phyloP scores from a whole-genome alignment of 2,888 invertebrate genomes.

The Choreutis nemorana region DNA sequence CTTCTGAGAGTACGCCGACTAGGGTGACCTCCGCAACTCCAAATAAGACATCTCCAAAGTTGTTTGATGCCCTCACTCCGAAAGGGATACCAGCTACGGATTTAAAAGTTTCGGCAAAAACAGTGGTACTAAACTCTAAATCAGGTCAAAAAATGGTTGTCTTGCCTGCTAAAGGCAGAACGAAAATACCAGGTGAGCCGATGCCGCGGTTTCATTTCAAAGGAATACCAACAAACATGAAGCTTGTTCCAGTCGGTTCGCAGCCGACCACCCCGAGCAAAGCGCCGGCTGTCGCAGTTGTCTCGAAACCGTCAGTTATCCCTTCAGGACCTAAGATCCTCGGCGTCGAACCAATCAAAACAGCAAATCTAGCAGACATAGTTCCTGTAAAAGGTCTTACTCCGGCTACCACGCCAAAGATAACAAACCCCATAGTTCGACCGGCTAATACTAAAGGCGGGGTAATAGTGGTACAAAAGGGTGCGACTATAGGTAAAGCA shows the following conservation, averaged over 20 bases:
- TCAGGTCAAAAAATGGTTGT: conserved; percentile 62
- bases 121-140: conserved; percentile 54
- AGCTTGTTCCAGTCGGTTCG: conserved; percentile 50
- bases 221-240: conserved; percentile 52
- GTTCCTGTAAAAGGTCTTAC: conserved; percentile 50
- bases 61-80: conserved; percentile 36
- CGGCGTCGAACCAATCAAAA: conserved; percentile 33
- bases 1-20: conserved; percentile 31
- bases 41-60: conserved; percentile 32
- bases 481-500: conserved; percentile 56
- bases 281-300: conserved; percentile 30
- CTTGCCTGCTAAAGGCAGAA: conserved; percentile 46
- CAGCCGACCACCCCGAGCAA: conserved; percentile 34
- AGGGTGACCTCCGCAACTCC: conserved; percentile 27
- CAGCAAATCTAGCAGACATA: conserved; percentile 55
- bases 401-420: conserved; percentile 42
- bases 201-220: conserved; percentile 54
- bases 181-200: conserved; percentile 41
- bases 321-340: conserved; percentile 34
- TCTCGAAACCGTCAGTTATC: conserved; percentile 37
- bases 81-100: conserved; percentile 59
- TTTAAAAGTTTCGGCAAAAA: conserved; percentile 56
- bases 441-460: conserved; percentile 60
- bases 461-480: conserved; percentile 69
- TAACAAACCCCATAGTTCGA: conserved; percentile 48